These are phyloP conservation scores for Parasteatoda lunata DNA, from an alignment of 2,888 invertebrate species.

Conservation along the genomic window DNA sequence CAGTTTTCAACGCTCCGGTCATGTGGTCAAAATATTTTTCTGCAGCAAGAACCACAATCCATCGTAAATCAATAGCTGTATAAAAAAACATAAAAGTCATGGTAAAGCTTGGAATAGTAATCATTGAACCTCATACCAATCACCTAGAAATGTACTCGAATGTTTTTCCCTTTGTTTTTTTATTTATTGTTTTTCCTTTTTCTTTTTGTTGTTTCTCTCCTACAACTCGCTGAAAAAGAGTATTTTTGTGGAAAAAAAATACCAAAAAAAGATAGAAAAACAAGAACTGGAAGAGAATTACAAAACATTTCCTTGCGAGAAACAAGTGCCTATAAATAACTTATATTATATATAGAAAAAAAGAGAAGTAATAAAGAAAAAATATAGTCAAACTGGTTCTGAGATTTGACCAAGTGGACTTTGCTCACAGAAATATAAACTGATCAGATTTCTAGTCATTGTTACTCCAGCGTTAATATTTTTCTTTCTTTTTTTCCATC, in stretches of 20 bases:
- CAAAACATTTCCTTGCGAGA: conserved; percentile 46
- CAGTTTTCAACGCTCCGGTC: conserved; percentile 20
- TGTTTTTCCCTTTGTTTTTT: conserved; percentile 1
- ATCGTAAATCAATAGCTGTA: conserved; percentile 53
- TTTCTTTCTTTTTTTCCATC: too few relatives aligned
- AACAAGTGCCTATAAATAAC: conserved; percentile 49
- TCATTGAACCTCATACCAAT: conserved; percentile 44
- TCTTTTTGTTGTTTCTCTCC: conserved; percentile 19
- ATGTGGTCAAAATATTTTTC: conserved; percentile 49
- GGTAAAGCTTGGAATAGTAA: conserved; percentile 30
- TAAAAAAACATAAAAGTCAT: conserved; percentile 36
- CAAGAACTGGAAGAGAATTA: conserved; percentile 37
- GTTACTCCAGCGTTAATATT: too few relatives aligned
- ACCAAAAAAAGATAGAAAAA: conserved; percentile 17
- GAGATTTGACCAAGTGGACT: conserved; percentile 19
- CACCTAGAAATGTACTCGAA: conserved; percentile 27
- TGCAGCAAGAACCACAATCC: conserved; percentile 24
- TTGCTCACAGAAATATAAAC: too few relatives aligned
- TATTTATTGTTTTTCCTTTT: conserved; percentile 13
- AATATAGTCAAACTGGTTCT: not conserved
- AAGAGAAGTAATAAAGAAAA: not conserved
- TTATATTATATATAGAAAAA: conserved; percentile 21
- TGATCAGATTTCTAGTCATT: too few relatives aligned
- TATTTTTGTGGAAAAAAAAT: conserved; percentile 1
- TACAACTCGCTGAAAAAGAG: not conserved